These are phyloP conservation scores for Holacanthus passer DNA, from an alignment of 2,113 vertebrate species.

Conservation along the genomic window DNA sequence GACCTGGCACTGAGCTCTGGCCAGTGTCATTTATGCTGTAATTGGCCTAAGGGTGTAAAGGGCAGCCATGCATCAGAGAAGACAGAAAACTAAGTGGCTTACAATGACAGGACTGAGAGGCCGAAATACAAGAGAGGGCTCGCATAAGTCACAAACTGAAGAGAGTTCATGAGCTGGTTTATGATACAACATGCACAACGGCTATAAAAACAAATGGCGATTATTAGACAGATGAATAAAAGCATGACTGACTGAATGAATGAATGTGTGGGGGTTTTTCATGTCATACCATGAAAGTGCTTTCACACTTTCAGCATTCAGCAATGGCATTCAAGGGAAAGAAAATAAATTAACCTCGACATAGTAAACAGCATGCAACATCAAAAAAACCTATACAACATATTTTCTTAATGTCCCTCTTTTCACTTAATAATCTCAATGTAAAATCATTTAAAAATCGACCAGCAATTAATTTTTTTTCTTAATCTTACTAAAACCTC, in stretches of 20 bases:
- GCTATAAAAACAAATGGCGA: constrained; percentile 22
- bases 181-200: constrained; percentile 1
- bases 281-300: neutral
- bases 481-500: neutral
- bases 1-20: constrained; percentile 66
- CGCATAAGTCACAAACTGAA: constrained; percentile 14
- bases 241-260: neutral
- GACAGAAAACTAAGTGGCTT: constrained; percentile 65
- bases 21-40: constrained; percentile 79
- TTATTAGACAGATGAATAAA: constrained; percentile 8
- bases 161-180: constrained; percentile 18
- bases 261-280: neutral
- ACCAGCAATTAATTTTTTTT: neutral
- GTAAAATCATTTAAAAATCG: neutral
- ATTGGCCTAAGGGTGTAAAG: constrained; percentile 82
- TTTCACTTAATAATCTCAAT: neutral
- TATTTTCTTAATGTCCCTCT: neutral
- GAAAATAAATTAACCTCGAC: neutral
- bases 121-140: constrained; percentile 16
- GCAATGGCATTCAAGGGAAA: neutral
- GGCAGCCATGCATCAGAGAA: constrained; percentile 71
- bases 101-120: constrained; percentile 59
- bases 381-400: neutral
- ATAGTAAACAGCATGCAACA: neutral
- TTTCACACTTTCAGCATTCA: neutral